Base-by-base conservation (phyloP, 2,113 vertebrate genomes). In the Onychostoma macrolepis region DNA sequence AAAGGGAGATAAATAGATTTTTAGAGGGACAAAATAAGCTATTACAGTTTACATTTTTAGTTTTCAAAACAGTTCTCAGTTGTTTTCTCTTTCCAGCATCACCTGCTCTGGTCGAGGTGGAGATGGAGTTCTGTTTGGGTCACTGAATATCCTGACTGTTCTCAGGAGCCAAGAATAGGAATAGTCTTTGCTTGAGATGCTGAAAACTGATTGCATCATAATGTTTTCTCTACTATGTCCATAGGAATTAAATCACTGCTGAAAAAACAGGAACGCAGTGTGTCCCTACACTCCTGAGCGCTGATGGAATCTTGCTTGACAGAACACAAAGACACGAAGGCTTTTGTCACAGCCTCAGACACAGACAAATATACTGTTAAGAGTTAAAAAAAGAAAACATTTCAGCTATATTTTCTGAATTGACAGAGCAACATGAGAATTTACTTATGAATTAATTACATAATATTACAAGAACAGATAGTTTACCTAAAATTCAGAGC, bases 161-260 rank as follows among this genome's bases (percentile, higher is more conserved):
- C 19, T 69, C 41, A 4, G 15, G 6, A 43, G 45, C 79, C 79
- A 74, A 74, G 84, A 85, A 87, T 87, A 82, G 71, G 28, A 43
- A 61, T 33, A 83, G 61, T 69, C 61, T 26, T 28, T 85, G 72
- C 81, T 56, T 84, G 56, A 58, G 85, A 89, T 86, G 75, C 53
- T 86, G 74, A 86, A 79, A 41, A 75, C 45, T 38, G 63, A 83
- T 56, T 67, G 30, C 65, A 74, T 85, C 85, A 87, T 43, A 89
- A 24, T 26, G 48, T 38, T 45, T 12, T 84, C 76, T 76, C 50
- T 41, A 82, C 58, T 77, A 71, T 69, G 77, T 72, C 82, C 83
- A 80, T 72, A 58, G 13, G 85, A 87, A 85, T 81, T 74, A 85
- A 77, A n/a, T 85, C 83, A 89, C n/a, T 41, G 19, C 38, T 6